A percentile compares a stretch with the other conserved stretches of the same genome.
phyloP scores from a whole-genome alignment of 2,888 invertebrate genomes.

The Calameuta idolon region DNA sequence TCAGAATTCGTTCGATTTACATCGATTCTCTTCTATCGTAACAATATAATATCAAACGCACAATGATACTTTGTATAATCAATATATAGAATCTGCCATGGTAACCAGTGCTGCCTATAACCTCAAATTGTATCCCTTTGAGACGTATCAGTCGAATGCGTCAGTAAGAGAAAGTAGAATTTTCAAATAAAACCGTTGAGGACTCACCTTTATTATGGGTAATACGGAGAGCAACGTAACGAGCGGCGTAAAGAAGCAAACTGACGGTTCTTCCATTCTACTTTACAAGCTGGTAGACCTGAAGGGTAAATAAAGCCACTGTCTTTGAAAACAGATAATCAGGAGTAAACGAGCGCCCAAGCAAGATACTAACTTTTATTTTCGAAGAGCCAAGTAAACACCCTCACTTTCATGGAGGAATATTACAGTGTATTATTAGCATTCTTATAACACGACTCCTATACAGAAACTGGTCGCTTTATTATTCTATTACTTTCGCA shows the following conservation, averaged over 20 bases:
- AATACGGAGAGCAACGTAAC: conserved; percentile 91
- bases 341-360: not conserved
- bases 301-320: conserved; percentile 74
- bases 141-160: not conserved
- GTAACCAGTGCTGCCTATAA: not conserved
- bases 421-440: not conserved
- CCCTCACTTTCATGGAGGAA: not conserved
- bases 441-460: too few relatives aligned
- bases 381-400: not conserved
- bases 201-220: conserved; percentile 71
- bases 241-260: conserved; percentile 95
- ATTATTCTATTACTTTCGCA: not conserved
- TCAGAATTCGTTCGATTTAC: not conserved
- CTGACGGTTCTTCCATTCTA: conserved; percentile 84
- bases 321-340: not conserved
- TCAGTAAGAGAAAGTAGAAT: not conserved
- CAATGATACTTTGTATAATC: not conserved
- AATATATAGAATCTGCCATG: not conserved
- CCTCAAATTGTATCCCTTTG: not conserved
- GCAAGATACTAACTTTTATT: not conserved
- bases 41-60: not conserved
- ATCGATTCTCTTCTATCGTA: not conserved
- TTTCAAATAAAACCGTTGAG: not conserved
- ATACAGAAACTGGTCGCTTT: not conserved
- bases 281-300: conserved; percentile 91